Base-by-base conservation (phyloP, 2,113 vertebrate genomes). In the Alethe castanea region DNA sequence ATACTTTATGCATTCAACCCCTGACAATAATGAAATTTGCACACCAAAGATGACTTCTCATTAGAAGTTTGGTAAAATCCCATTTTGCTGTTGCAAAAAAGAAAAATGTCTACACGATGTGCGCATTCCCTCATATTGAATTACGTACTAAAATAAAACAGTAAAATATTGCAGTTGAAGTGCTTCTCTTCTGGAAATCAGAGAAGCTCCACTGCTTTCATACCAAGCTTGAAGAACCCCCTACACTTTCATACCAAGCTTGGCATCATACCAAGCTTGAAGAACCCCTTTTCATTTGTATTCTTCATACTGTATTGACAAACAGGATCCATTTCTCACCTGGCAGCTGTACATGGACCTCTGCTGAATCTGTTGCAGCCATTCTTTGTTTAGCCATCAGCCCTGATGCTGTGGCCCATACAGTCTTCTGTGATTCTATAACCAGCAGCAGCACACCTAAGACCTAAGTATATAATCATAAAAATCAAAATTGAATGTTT, bases 21-120 rank as follows among this genome's bases (percentile, higher is more conserved):
- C 29, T 60, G 78, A 86, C 40, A 90, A 67, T 89, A 94, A 93
- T 57, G 52, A 80, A 92, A 97, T 91, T 94, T 91, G 85, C 59
- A 82, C 64, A 66, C 48, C 67, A 79, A 59, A 73, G 92, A 66
- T 73, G 45, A 61, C 22, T 93, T 94, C 35, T 86, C 15, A 81
- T 93, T 94, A 76, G 77, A 93, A 77, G 35, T 92, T 95, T 71
- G 47, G 23, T 44, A 81, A 96, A 95, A 94, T 80, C 18, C 12
- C 26, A 12, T 69, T 90, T 77, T 86, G 24, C 33, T 66, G 11
- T 38, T 93, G 64, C 25, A 53, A 78, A 71, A 66, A 61, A 53
- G 3, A n/a, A 78, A 70, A 69, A 69, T 69, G 89, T 54, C 66
- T 67, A 84, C 84, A 79, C 14, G 72, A 47, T 40, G n/a, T 88